Conservation (phyloP, 2,888 invertebrate genomes). For the Chesias legatella region DNA sequence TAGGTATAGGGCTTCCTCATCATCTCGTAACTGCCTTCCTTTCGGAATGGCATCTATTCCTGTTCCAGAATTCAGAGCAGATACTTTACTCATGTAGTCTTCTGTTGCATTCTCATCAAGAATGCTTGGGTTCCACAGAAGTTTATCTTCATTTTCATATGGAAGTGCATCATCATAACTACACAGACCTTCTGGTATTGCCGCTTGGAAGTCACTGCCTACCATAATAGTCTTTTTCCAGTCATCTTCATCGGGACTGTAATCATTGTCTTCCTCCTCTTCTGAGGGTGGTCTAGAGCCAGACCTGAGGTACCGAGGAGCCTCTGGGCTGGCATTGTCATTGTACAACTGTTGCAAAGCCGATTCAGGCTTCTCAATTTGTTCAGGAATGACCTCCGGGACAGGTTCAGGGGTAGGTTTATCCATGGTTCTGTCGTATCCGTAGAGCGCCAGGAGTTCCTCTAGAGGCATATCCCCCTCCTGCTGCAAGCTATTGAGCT, state of each 20-base stretch:
- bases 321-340: slow-evolving; percentile 64
- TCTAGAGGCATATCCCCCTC: slow-evolving; percentile 98
- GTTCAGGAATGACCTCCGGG: slow-evolving; percentile 60
- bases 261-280: slow-evolving; percentile 91
- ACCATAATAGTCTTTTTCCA: slow-evolving; percentile 98
- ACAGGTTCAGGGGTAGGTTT: slow-evolving; percentile 58
- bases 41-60: slow-evolving; percentile 81
- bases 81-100: slow-evolving; percentile 86
- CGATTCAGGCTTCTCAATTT: slow-evolving; percentile 67
- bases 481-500: slow-evolving; percentile 92
- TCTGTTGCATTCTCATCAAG: slow-evolving; percentile 87
- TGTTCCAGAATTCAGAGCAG: slow-evolving; percentile 65
- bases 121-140: slow-evolving; percentile 94
- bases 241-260: slow-evolving; percentile 91
- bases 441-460: slow-evolving; percentile 94
- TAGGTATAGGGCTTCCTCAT: slow-evolving; percentile 93
- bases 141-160: slow-evolving; percentile 96
- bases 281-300: slow-evolving; percentile 89
- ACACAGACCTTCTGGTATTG: slow-evolving; percentile 94
- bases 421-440: slow-evolving; percentile 81
- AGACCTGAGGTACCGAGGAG: slow-evolving; percentile 73
- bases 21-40: slow-evolving; percentile 90
- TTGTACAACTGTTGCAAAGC: slow-evolving; percentile 70
- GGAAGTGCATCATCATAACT: slow-evolving; percentile 96
- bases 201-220: slow-evolving; percentile 95